A percentile compares a stretch with the other conserved stretches of the same genome.
Conservation (phyloP, 2,888 invertebrate species). For the Taphrorychus bicolor region DNA sequence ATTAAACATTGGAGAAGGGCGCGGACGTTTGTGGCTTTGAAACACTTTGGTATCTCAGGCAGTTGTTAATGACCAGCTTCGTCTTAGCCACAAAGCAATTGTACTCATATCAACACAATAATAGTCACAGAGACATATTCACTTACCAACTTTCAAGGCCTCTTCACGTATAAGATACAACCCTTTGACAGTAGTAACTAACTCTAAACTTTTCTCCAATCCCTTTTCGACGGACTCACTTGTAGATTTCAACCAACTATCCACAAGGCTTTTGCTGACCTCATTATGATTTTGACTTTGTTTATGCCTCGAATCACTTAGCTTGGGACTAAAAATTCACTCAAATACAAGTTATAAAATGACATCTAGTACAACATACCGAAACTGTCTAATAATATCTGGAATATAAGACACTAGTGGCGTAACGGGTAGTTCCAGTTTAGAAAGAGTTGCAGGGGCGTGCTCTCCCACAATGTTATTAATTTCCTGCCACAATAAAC, state of each 20-base stretch:
- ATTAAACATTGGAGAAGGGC: no score
- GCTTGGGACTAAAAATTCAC: background rate
- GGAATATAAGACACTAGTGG: slow-evolving; percentile 57
- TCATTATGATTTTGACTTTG: background rate
- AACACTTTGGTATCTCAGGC: no score
- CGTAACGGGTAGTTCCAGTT: slow-evolving; percentile 54
- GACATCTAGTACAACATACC: slow-evolving; percentile 46
- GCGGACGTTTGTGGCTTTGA: no score
- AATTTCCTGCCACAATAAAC: slow-evolving; percentile 58
- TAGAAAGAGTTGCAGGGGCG: slow-evolving; percentile 54
- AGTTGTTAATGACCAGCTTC: no score
- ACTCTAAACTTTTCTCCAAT: slow-evolving; percentile 67
- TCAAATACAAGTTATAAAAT: slow-evolving; percentile 1
- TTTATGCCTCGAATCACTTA: background rate
- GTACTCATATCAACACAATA: background rate
- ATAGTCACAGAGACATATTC: background rate
- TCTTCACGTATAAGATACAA: slow-evolving; percentile 76
- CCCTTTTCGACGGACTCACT: slow-evolving; percentile 64
- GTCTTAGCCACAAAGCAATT: background rate
- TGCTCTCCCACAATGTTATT: slow-evolving; percentile 54
- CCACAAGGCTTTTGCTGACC: slow-evolving; percentile 58
- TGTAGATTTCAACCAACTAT: slow-evolving; percentile 72
- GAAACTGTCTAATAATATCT: slow-evolving; percentile 57
- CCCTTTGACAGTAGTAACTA: slow-evolving; percentile 73
- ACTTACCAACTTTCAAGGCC: slow-evolving; percentile 67